Percentiles rank a stretch among this genome's conserved stretches.
phyloP scores from a whole-genome alignment of 2,888 invertebrate genomes.

The Apodemia mormo region DNA sequence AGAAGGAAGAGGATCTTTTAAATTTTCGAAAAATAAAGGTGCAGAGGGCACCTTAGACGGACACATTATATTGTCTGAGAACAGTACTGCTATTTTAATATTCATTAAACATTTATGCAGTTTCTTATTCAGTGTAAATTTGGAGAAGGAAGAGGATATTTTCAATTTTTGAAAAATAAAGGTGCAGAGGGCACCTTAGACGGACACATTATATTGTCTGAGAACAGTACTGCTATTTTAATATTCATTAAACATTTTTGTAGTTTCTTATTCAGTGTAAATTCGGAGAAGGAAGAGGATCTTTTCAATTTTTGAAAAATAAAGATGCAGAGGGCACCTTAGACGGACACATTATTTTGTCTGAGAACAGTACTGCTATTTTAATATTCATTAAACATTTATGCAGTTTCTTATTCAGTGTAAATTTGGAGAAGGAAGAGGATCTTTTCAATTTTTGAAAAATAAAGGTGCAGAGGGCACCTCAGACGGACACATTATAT shows the following conservation, averaged over 20 bases:
- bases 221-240: too few species aligned
- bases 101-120: not conserved
- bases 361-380: not conserved
- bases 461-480: too few species aligned
- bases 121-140: not conserved
- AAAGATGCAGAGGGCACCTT: too few species aligned
- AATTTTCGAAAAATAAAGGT: too few species aligned
- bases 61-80: not conserved
- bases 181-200: too few species aligned
- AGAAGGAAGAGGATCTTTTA: not conserved
- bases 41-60: not conserved
- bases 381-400: not conserved
- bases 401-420: not conserved
- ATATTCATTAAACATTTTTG: not conserved
- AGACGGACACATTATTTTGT: not conserved
- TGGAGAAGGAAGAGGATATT: not conserved
- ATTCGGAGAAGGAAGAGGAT: not conserved
- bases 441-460: too few species aligned
- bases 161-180: too few species aligned
- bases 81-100: not conserved
- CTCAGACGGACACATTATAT: conserved; percentile 2
- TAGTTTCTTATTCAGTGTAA: not conserved
- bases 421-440: not conserved
- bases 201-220: conserved; percentile 2
- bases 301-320: too few species aligned